Conservation (phyloP, 1,140 invertebrate genomes). For the Apolygus lucorum region DNA sequence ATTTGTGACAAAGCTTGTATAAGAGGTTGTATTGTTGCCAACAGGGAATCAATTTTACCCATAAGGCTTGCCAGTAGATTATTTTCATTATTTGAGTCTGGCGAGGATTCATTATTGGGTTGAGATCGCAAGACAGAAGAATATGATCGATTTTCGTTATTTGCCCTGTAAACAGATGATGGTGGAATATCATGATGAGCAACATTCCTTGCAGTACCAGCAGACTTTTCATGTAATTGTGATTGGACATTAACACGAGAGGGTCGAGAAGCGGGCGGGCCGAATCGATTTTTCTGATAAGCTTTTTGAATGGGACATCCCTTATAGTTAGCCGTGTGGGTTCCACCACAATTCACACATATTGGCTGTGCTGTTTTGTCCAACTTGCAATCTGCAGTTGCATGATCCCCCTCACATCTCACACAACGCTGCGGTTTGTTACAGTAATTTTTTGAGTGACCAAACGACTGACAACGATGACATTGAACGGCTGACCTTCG, state of each 20-base stretch:
- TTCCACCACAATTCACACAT: constrained; percentile 36
- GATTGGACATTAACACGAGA: not conserved
- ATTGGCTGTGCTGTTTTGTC: constrained; percentile 33
- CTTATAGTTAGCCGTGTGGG: constrained; percentile 39
- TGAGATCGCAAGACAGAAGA: not conserved
- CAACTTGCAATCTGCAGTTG: constrained; percentile 39
- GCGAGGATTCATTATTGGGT: not conserved
- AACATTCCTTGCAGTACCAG: not conserved
- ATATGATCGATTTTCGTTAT: not conserved
- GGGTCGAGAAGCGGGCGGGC: not conserved
- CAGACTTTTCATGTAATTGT: not conserved
- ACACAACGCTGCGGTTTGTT: constrained; percentile 35
- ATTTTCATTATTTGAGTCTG: not conserved
- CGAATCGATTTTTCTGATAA: not conserved
- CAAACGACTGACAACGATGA: constrained; percentile 37
- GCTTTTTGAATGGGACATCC: constrained; percentile 30
- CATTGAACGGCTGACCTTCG: constrained; percentile 37
- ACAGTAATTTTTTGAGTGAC: constrained; percentile 38
- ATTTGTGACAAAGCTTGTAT: constrained; percentile 10
- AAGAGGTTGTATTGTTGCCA: constrained; percentile 7
- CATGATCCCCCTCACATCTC: constrained; percentile 38
- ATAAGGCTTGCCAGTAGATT: not conserved
- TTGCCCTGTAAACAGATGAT: not conserved
- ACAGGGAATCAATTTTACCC: constrained; percentile 13
- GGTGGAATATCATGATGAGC: not conserved